Evolutionary conservation across 2,888 invertebrate species (phyloP), one percentile per base, ranked within the genome.

Genomic region (Drosophila subquinaria): DNA sequence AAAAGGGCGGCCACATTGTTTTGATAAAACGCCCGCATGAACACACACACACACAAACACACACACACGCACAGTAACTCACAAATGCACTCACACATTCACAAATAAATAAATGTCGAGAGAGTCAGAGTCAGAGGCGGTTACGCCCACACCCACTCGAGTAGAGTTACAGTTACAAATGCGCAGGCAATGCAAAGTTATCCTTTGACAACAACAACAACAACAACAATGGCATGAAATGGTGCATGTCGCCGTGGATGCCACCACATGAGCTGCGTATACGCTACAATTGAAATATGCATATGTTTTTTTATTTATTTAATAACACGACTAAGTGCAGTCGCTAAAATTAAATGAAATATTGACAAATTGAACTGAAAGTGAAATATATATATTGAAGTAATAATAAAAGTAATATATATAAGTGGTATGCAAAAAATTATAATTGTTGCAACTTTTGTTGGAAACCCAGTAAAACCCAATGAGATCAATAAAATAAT

Each of bases 21-120:
- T 87, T 89, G 89, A 87, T 87, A 87, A 87, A 87, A 89, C 75
- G 89, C 86, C 89, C 89, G 88, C 89, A 84, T 89, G 73, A 76
- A 52, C 73, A 55, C 43, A 68, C 50, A 27, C 15, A 53, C 15
- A 64, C 42, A 76, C 45, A 33, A 36, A 42, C 51, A 35, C 13
- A 61, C 11, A 60, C 17, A 36, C 35, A 60, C 17, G 33, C 35
- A 43, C 27, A 27, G 27, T 27, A 27, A 45, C 33, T 55, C 55
- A 20, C 56, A 64, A 64, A 64, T 64, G 40, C 45, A 61, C 17
- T 63, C 52, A 67, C 42, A 48, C 48, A 51, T 33, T 45, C 50
- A 45, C 43, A 23, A 36, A 67, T 62, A 50, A 50, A 50, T 50
- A 42, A n/a, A 40, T 30, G 15, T 53, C 30, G 8, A 20, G 23